phyloP scores from a whole-genome alignment of 2,888 invertebrate genomes.

The Temnothorax ravouxi region DNA sequence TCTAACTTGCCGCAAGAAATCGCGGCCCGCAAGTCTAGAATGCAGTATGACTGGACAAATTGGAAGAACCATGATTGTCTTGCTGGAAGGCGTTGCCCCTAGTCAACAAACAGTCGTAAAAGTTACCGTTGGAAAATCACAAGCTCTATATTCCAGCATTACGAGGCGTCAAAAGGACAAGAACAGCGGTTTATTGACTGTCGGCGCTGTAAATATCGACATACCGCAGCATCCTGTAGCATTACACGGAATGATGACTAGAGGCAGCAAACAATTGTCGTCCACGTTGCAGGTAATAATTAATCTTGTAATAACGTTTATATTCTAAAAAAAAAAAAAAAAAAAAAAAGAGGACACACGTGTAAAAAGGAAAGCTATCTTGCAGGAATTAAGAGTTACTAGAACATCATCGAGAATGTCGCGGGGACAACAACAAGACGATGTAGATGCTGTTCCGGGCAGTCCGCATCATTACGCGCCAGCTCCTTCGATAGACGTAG shows the following conservation, averaged over 20 bases:
- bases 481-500: constrained; percentile 80
- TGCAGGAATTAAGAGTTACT: constrained; percentile 92
- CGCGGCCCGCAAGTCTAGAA: constrained; percentile 90
- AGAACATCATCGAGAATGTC: constrained; percentile 92
- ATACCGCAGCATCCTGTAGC: constrained; percentile 99
- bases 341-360: neutral
- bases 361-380: neutral
- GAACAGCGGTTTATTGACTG: constrained; percentile 93
- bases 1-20: constrained; percentile 95
- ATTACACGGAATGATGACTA: constrained; percentile 98
- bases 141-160: constrained; percentile 95
- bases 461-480: constrained; percentile 85
- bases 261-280: constrained; percentile 97
- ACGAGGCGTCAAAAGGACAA: constrained; percentile 92
- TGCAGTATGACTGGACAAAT: constrained; percentile 96
- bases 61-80: constrained; percentile 96
- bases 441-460: constrained; percentile 85
- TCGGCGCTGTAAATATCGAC: constrained; percentile 97
- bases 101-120: constrained; percentile 98
- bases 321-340: neutral
- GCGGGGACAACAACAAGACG: constrained; percentile 89
- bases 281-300: constrained; percentile 93
- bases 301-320: neutral
- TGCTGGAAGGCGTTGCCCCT: constrained; percentile 96
- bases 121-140: constrained; percentile 96